phyloP scores from a whole-genome alignment of 2,888 invertebrate genomes.

The Machimus rusticus region DNA sequence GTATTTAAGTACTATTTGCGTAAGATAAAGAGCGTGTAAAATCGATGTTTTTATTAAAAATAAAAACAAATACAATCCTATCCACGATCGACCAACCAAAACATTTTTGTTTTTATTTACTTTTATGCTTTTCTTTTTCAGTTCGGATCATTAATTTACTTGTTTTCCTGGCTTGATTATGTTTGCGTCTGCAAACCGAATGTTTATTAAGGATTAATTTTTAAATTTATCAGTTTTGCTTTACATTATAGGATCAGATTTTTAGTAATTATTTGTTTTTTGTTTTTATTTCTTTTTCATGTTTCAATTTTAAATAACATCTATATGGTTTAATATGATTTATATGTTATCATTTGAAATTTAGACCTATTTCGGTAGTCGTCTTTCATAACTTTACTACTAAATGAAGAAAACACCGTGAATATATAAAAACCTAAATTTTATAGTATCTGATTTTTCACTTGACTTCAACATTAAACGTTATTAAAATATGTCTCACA shows the following conservation, averaged over 20 bases:
- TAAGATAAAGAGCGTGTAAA: conserved; percentile 7
- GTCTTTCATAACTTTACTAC: not conserved
- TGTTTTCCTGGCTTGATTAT: not conserved
- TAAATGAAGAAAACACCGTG: too few relatives aligned
- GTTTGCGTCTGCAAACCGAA: not conserved
- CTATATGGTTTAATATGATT: not conserved
- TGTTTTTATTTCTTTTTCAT: not conserved
- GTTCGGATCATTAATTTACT: not conserved
- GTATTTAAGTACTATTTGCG: not conserved
- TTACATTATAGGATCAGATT: too few relatives aligned
- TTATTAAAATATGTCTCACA: too few relatives aligned
- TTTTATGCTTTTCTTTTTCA: not conserved
- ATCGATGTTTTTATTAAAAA: conserved; percentile 12
- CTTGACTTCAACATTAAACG: too few relatives aligned
- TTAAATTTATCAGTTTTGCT: not conserved
- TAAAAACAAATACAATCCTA: conserved; percentile 11
- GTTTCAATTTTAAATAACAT: not conserved
- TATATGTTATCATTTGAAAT: not conserved
- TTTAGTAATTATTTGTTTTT: too few relatives aligned
- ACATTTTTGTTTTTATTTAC: not conserved
- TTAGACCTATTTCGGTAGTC: not conserved
- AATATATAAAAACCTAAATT: too few relatives aligned
- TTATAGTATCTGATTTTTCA: too few relatives aligned
- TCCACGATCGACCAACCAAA: not conserved
- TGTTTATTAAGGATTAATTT: not conserved